Percentiles rank a stretch among this genome's conserved stretches.
Evolutionary conservation across 2,113 vertebrate species (phyloP).

Genomic region (Nanorana parkeri): DNA sequence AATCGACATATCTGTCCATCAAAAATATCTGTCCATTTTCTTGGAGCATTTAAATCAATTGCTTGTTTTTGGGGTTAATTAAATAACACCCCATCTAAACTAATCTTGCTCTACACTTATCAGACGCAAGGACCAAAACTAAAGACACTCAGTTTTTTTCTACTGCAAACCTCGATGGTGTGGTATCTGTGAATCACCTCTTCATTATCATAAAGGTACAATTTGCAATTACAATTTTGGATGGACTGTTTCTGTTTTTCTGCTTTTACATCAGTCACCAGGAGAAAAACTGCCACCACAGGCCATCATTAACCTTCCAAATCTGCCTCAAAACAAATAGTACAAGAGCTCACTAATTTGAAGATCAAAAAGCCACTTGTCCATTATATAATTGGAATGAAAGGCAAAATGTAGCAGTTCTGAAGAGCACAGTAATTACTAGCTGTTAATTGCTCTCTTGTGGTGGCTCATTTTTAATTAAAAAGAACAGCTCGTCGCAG

Average conservation of each 20-base stretch:
- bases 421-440: slow-evolving; percentile 98
- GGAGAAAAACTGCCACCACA: slow-evolving; percentile 85
- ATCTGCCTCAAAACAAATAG: slow-evolving; percentile 97
- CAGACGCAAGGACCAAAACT: slow-evolving; percentile 13
- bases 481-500: slow-evolving; percentile 96
- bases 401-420: slow-evolving; percentile 95
- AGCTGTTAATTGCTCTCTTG: slow-evolving; percentile 99
- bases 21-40: no score
- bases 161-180: slow-evolving; percentile 70
- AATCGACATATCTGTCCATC: no score
- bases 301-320: slow-evolving; percentile 96
- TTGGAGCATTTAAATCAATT: no score
- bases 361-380: slow-evolving; percentile 99
- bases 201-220: slow-evolving; percentile 88
- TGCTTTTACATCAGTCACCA: slow-evolving; percentile 85
- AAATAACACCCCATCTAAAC: neutral
- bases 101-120: slow-evolving; percentile 25
- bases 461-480: slow-evolving; percentile 99
- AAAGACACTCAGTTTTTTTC: neutral
- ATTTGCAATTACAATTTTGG: slow-evolving; percentile 91
- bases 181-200: slow-evolving; percentile 70
- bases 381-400: slow-evolving; percentile 98
- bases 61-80: neutral
- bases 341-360: slow-evolving; percentile 99
- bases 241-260: slow-evolving; percentile 83